These are phyloP conservation scores for Palythoa heliodiscus DNA, from an alignment of 92 coral and sea anemone genomes.

Conservation along the genomic window DNA sequence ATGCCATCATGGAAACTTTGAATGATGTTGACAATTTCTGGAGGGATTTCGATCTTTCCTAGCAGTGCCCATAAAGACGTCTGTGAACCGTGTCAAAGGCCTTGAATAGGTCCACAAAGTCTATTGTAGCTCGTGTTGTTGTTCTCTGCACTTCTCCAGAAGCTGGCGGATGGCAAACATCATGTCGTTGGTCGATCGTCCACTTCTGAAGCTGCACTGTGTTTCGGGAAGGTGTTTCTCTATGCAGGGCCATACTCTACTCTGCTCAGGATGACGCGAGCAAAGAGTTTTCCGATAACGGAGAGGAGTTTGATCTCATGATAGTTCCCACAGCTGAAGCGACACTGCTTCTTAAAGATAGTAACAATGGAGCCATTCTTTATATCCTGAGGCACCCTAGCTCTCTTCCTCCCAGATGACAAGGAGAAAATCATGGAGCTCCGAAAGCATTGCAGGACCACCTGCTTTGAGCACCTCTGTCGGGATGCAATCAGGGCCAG, in stretches of 20 bases:
- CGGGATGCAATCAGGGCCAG: neutral
- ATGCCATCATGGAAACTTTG: conserved; percentile 27
- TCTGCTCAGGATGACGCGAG: neutral
- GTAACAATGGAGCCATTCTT: conserved; percentile 11
- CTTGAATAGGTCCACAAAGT: neutral
- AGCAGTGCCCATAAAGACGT: neutral
- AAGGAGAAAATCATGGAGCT: neutral
- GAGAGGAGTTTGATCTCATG: conserved; percentile 5
- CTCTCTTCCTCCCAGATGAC: conserved; percentile 2
- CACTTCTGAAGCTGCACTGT: conserved; percentile 8
- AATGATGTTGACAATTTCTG: neutral
- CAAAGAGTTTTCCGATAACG: neutral
- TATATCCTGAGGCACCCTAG: conserved; percentile 2
- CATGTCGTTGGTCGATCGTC: conserved; percentile 3
- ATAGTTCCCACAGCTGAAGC: conserved; percentile 14
- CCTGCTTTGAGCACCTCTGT: neutral
- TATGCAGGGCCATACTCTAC: neutral
- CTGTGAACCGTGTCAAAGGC: conserved; percentile 8
- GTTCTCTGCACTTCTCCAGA: conserved; percentile 7
- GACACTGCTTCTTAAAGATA: conserved; percentile 13
- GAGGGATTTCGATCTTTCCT: neutral
- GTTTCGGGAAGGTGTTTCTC: conserved; percentile 12
- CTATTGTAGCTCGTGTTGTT: neutral
- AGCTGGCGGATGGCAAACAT: conserved; percentile 4
- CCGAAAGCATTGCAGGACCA: neutral